Conservation (phyloP, 2,888 invertebrate species). For the Thereva nobilitata region DNA sequence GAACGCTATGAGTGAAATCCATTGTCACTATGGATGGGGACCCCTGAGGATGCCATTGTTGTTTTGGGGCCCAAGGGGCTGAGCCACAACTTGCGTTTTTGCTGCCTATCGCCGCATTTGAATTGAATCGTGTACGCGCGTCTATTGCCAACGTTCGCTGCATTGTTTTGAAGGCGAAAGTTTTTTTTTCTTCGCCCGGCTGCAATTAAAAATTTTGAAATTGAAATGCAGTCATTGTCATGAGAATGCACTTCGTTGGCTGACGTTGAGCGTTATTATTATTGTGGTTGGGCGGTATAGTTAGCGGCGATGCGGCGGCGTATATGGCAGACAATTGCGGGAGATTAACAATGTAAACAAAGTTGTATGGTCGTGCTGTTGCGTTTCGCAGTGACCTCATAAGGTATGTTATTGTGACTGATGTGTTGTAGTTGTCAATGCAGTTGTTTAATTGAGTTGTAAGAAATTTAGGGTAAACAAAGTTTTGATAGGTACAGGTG, state of each 20-base stretch:
- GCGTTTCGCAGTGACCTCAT: too few relatives aligned
- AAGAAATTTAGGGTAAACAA: too few relatives aligned
- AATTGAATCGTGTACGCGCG: constrained; percentile 15
- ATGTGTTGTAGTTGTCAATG: too few relatives aligned
- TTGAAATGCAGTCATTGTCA: constrained; percentile 3
- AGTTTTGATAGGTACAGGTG: too few relatives aligned
- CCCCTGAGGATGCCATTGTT: background rate
- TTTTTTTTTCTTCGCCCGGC: constrained; percentile 3
- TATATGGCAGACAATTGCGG: too few relatives aligned
- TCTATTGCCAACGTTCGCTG: background rate
- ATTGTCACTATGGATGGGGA: constrained; percentile 1
- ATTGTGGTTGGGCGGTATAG: too few relatives aligned
- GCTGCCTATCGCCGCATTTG: constrained; percentile 12
- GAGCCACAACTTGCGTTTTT: background rate
- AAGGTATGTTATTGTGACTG: too few relatives aligned
- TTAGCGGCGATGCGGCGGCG: too few relatives aligned
- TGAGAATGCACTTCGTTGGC: background rate
- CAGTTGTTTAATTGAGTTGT: too few relatives aligned
- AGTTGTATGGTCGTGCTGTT: too few relatives aligned
- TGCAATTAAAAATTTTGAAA: constrained; percentile 16
- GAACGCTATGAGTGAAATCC: constrained; percentile 14
- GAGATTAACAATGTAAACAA: too few relatives aligned
- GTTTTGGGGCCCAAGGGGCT: background rate
- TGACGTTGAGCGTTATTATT: background rate
- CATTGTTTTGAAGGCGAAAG: constrained; percentile 29